Conservation (phyloP, 2,113 vertebrate species). For the Gasterosteus nipponicus region DNA sequence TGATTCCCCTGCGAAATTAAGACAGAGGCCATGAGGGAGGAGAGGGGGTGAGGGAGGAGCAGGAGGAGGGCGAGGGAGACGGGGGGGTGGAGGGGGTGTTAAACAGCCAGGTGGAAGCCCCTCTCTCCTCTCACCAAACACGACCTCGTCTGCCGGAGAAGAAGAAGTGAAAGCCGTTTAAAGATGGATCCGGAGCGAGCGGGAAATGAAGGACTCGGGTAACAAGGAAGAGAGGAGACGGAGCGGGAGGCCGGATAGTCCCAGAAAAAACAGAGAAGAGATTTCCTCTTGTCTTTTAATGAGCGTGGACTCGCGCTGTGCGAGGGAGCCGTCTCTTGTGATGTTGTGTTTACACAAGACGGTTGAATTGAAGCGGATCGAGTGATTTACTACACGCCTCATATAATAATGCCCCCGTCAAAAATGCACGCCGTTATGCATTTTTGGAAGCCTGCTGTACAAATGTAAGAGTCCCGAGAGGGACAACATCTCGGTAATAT, state of each 20-base stretch:
- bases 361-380: constrained; percentile 44
- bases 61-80: neutral
- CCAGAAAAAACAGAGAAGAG: neutral
- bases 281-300: constrained; percentile 36
- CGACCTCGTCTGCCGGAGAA: constrained; percentile 56
- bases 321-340: constrained; percentile 22
- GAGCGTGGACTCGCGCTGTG: constrained; percentile 15
- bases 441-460: constrained; percentile 2
- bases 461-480: constrained; percentile 15
- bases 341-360: constrained; percentile 46
- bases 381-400: constrained; percentile 45
- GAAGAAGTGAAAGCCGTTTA: constrained; percentile 53
- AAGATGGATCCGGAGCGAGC: constrained; percentile 52
- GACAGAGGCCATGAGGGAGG: constrained; percentile 76
- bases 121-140: constrained; percentile 37
- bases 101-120: constrained; percentile 53
- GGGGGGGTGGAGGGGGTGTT: constrained; percentile 18
- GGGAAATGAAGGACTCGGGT: constrained; percentile 48
- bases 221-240: constrained; percentile 12
- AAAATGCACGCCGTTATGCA: constrained; percentile 2
- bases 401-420: constrained; percentile 19
- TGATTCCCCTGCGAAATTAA: constrained; percentile 80
- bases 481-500: neutral
- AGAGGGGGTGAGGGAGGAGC: constrained; percentile 7
- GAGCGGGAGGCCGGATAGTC: constrained; percentile 20